phyloP scores from a whole-genome alignment of 2,797 vertebrate genomes.

The Coregonus suidteri region DNA sequence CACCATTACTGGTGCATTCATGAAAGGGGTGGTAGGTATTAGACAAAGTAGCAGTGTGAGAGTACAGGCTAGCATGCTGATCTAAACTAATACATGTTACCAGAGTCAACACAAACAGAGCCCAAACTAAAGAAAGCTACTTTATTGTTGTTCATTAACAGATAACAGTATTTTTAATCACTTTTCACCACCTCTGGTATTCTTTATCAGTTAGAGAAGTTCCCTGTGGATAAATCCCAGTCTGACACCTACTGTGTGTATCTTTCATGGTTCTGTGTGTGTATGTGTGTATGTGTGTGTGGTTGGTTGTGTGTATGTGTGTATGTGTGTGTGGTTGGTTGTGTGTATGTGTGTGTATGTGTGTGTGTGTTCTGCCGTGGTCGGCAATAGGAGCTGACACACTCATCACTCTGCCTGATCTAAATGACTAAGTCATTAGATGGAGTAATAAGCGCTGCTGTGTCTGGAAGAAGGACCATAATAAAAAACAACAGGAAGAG shows the following conservation, averaged over 20 bases:
- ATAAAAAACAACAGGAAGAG: slow-evolving; percentile 25
- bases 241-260: not conserved
- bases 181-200: not conserved
- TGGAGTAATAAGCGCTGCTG: slow-evolving; percentile 25
- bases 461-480: slow-evolving; percentile 30
- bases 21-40: not conserved
- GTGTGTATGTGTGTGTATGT: not conserved
- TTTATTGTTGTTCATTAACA: not conserved
- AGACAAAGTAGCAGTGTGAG: too few species aligned
- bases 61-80: too few species aligned
- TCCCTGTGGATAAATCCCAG: not conserved
- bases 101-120: not conserved
- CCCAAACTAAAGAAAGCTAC: not conserved
- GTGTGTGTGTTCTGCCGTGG: not conserved
- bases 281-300: too few species aligned
- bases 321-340: not conserved
- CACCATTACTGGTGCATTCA: not conserved
- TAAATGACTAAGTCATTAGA: slow-evolving; percentile 51
- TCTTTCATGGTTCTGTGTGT: not conserved
- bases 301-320: not conserved
- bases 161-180: not conserved
- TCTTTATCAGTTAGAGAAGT: not conserved
- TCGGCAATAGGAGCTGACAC: slow-evolving; percentile 29
- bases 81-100: too few species aligned
- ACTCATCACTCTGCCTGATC: slow-evolving; percentile 49